These are phyloP conservation scores for Athalia rosae DNA, from an alignment of 2,888 invertebrate species.

Conservation along the genomic window DNA sequence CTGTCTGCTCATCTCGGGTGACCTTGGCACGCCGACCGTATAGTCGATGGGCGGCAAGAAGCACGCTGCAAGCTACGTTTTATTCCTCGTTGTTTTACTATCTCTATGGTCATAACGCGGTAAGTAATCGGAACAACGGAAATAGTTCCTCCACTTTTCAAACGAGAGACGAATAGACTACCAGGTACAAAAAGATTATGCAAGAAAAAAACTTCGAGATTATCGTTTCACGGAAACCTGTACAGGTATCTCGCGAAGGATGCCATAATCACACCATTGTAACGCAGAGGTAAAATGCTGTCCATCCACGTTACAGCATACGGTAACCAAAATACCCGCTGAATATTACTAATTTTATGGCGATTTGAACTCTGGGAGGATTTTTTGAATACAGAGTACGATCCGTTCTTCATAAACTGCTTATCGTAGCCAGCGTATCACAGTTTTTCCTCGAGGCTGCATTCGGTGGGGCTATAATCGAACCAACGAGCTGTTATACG, in stretches of 20 bases:
- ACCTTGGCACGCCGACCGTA: slow-evolving; percentile 30
- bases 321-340: neutral
- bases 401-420: neutral
- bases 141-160: slow-evolving; percentile 19
- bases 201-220: neutral
- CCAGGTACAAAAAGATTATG: neutral
- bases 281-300: neutral
- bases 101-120: neutral
- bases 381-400: too few species aligned
- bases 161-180: neutral
- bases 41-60: slow-evolving; percentile 9
- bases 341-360: neutral
- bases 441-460: neutral
- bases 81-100: slow-evolving; percentile 13
- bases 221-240: slow-evolving; percentile 11
- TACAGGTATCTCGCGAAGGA: neutral
- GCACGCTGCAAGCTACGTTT: slow-evolving; percentile 15
- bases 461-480: slow-evolving; percentile 8
- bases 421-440: neutral
- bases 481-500: slow-evolving; percentile 13
- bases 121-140: slow-evolving; percentile 13
- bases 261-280: neutral
- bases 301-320: neutral
- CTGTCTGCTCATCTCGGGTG: slow-evolving; percentile 18
- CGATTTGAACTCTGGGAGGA: too few species aligned